phyloP scores from a whole-genome alignment of 2,888 invertebrate genomes.

The Antheraea assamensis region DNA sequence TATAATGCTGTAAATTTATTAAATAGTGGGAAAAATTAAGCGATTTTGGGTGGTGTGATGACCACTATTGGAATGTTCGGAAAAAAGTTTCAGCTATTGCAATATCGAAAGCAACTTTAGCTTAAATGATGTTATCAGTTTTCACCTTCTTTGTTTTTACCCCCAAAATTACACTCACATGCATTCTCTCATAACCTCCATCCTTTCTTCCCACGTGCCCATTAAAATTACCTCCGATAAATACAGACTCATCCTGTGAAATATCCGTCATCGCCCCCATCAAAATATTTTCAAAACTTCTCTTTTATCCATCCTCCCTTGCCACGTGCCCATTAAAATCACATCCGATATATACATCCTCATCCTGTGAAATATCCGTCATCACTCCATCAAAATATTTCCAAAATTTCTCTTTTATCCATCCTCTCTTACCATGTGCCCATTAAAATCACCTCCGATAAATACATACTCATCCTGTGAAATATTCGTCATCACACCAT shows the following conservation, averaged over 20 bases:
- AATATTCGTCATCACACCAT: too few relatives aligned
- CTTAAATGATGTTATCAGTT: too few relatives aligned
- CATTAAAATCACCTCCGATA: neutral
- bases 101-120: too few relatives aligned
- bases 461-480: too few relatives aligned
- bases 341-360: too few relatives aligned
- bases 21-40: too few relatives aligned
- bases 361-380: too few relatives aligned
- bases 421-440: neutral
- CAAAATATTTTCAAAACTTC: too few relatives aligned
- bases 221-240: neutral
- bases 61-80: neutral
- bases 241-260: neutral
- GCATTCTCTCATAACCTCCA: neutral
- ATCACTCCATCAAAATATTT: neutral
- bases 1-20: too few relatives aligned
- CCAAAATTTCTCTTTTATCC: neutral
- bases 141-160: neutral
- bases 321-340: too few relatives aligned
- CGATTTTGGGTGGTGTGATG: neutral
- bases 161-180: neutral
- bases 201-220: neutral
- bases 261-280: too few relatives aligned
- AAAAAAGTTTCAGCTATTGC: neutral
- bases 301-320: too few relatives aligned